Evolutionary conservation across 1,140 invertebrate genomes (phyloP).

Genomic region (Copidosoma floridanum): DNA sequence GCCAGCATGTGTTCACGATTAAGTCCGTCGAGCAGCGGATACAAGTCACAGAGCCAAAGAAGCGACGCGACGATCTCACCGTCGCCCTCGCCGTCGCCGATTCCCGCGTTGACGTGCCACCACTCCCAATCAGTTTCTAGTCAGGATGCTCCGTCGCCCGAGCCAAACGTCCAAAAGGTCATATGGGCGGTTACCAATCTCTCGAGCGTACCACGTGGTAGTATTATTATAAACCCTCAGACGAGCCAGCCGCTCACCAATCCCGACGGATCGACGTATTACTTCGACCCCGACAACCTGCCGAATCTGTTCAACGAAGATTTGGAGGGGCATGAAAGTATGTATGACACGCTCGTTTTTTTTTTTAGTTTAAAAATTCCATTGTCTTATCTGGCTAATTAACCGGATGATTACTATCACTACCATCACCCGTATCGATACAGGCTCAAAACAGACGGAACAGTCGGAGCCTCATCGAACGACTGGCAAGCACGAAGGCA

Average conservation of each 20-base stretch:
- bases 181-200: constrained; percentile 86
- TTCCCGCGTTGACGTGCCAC: constrained; percentile 47
- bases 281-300: constrained; percentile 71
- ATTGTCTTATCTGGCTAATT: no score
- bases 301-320: constrained; percentile 54
- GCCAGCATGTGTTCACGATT: constrained; percentile 70
- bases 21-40: constrained; percentile 79
- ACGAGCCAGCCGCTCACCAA: constrained; percentile 56
- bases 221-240: constrained; percentile 82
- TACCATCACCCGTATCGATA: neutral
- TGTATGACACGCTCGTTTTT: no score
- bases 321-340: constrained; percentile 29
- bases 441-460: constrained; percentile 7
- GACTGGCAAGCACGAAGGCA: constrained; percentile 1
- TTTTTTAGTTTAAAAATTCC: no score
- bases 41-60: constrained; percentile 71
- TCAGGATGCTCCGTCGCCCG: constrained; percentile 44
- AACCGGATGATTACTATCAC: neutral
- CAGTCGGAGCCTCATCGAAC: neutral
- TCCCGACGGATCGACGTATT: constrained; percentile 63
- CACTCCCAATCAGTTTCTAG: constrained; percentile 51
- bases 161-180: constrained; percentile 53
- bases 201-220: constrained; percentile 77
- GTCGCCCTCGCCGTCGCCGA: constrained; percentile 69
- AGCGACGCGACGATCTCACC: constrained; percentile 66